Base-by-base conservation (phyloP, 2,797 vertebrate species). In the Acrocephalus scirpaceus region DNA sequence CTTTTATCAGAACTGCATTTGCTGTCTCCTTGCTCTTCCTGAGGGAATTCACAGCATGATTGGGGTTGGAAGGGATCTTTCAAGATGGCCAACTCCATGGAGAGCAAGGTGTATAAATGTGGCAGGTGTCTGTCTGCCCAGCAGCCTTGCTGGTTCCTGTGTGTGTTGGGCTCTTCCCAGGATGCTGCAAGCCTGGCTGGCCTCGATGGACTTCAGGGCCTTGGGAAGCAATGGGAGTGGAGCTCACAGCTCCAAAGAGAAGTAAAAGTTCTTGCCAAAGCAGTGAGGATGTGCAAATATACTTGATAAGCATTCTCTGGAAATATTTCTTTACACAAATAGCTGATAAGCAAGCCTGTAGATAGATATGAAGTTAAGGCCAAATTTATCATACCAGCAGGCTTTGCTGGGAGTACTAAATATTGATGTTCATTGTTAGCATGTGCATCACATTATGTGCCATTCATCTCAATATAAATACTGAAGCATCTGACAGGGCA, bases 381-480 rank as follows among this genome's bases (percentile, higher is more conserved):
- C 50, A 90, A 95, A 97, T 98, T 95, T 96, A 96, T 97, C 94
- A 94, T 77, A 54, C 34, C 20, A 19, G 75, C 48, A 57, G 82
- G 67, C 61, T 96, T 96, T 94, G 87, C 76, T 78, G 53, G 36
- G 94, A 95, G 82, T 74, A 56, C 92, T 97, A 94, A 97, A 96
- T 97, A 95, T 97, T 97, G 97, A 95, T 97, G 86, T 45, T 93
- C 71, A 61, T 95, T 85, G 95, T 97, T 97, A 97, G 96, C 90
- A 83, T 78, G 92, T 95, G 96, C 94, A 93, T 95, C 93, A 32
- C 87, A 88, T 97, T 90, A 73, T 83, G 77, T 92, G 93, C 90
- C 83, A 90, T 97, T 96, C 96, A 73, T 97, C 96, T 93, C 94
- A 96, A 84, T 97, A 97, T 91, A 96, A 97, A 98, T 93, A 89